phyloP scores from a whole-genome alignment of 2,113 vertebrate genomes.

The Pterophyllum scalare region DNA sequence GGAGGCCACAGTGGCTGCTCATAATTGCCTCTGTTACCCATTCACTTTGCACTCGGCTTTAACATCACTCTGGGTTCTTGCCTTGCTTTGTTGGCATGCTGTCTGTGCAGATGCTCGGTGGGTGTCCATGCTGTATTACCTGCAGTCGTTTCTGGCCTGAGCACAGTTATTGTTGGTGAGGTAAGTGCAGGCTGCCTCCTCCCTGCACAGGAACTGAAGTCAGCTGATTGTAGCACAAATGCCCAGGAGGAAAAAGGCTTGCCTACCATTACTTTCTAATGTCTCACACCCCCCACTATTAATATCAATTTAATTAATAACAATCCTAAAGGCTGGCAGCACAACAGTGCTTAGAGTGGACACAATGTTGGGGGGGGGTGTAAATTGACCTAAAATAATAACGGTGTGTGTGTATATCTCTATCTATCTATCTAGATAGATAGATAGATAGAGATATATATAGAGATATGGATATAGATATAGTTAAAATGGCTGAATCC shows the following conservation, averaged over 20 bases:
- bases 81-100: rapidly evolving
- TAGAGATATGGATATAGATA: no score
- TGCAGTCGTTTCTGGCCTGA: rapidly evolving
- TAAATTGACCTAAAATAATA: no score
- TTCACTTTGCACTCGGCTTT: not conserved
- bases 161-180: not conserved
- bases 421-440: no score
- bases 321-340: not conserved
- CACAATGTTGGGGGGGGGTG: no score
- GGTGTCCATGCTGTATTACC: not conserved
- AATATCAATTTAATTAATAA: not conserved
- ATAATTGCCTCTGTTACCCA: not conserved
- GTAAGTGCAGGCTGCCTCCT: not conserved
- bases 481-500: not conserved
- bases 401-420: no score
- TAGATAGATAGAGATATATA: no score
- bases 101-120: not conserved
- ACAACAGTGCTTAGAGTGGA: not conserved
- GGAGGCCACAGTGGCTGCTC: not conserved
- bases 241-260: no score
- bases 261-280: rapidly evolving
- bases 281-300: not conserved
- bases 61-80: not conserved
- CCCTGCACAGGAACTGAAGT: not conserved
- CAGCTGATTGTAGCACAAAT: not conserved